Base-by-base conservation (phyloP, 2,113 vertebrate genomes). In the Gallinago undulata region DNA sequence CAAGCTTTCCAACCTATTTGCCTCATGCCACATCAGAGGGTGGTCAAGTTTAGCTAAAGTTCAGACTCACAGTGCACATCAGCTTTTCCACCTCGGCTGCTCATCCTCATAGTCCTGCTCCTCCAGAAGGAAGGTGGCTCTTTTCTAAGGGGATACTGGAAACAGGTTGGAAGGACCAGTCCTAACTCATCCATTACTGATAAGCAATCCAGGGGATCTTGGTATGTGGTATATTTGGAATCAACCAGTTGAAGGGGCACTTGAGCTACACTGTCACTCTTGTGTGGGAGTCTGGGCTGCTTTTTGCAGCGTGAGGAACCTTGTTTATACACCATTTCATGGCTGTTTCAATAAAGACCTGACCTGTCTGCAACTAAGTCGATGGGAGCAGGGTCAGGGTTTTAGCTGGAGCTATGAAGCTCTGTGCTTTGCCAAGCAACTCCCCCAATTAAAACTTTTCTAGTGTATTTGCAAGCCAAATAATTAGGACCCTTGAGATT, bases 181-280 rank as follows among this genome's bases (percentile, higher is more conserved):
- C 33, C 47, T 56, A 39, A 33, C 24, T 37, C 69, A 28, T 22
- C 14, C 35, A 47, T 4, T 28, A 7, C 31, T 17, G 28, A 28
- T 18, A 50, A 24, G 9, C 17, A 48, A 56, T 28, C 33, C 47
- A 33, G 17, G 77, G 16, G 18, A 37, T 68, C 37, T 28, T n/a
- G 15, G 23, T 23, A 27, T 1, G 0, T 53, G 23, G 4, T 27
- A 6, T 28, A 19, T 69, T 68, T 78, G 66, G 31, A 63, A 7
- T 30, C 25, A 82, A 19, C 0, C 1, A 1, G 24, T 7, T 39
- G 24, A 87, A 62, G 7, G 14, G 31, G 9, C 8, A 3, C n/a
- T 51, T 41, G 59, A 10, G 8, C 48, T 68, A 37, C 7, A 3
- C n/a, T 51, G 13, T 47, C 55, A 18, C 8, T n/a, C 1, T 0